Percentiles rank a stretch among this genome's conserved stretches.
phyloP scores from a whole-genome alignment of 2,888 invertebrate genomes.

The Hyalella azteca region DNA sequence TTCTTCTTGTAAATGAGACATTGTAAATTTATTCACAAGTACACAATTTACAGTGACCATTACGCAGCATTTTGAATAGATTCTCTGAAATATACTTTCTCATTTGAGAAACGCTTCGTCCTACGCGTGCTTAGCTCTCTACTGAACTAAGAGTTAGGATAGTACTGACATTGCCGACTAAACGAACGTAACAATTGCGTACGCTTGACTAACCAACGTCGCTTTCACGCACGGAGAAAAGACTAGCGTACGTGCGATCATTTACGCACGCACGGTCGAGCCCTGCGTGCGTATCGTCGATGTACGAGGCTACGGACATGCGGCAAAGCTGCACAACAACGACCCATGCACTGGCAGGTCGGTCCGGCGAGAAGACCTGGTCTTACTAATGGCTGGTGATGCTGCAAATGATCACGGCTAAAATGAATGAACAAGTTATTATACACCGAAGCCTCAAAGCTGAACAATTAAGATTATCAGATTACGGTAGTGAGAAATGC shows the following conservation, averaged over 20 bases:
- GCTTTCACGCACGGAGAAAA: constrained; percentile 35
- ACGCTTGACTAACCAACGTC: constrained; percentile 36
- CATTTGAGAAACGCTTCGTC: constrained; percentile 32
- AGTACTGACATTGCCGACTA: constrained; percentile 36
- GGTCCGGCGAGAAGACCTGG: constrained; percentile 33
- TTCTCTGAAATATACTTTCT: constrained; percentile 56
- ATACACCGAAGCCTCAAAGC: too few species aligned
- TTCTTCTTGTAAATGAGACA: constrained; percentile 59
- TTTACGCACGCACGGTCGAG: background rate
- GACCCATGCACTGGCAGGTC: background rate
- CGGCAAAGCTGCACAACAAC: constrained; percentile 17
- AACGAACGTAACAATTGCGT: constrained; percentile 27
- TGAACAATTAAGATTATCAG: too few species aligned
- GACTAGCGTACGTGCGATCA: constrained; percentile 25
- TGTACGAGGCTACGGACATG: constrained; percentile 19
- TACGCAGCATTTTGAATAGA: constrained; percentile 57
- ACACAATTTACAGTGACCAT: constrained; percentile 59
- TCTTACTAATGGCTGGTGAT: too few species aligned
- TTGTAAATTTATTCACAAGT: constrained; percentile 59
- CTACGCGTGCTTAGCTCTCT: constrained; percentile 37
- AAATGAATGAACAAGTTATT: too few species aligned
- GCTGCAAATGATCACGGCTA: too few species aligned
- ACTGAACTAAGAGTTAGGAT: constrained; percentile 28
- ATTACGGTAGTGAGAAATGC: too few species aligned
- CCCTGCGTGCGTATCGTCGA: constrained; percentile 21